Conservation (phyloP, 2,797 vertebrate genomes). For the Graptemys geographica region DNA sequence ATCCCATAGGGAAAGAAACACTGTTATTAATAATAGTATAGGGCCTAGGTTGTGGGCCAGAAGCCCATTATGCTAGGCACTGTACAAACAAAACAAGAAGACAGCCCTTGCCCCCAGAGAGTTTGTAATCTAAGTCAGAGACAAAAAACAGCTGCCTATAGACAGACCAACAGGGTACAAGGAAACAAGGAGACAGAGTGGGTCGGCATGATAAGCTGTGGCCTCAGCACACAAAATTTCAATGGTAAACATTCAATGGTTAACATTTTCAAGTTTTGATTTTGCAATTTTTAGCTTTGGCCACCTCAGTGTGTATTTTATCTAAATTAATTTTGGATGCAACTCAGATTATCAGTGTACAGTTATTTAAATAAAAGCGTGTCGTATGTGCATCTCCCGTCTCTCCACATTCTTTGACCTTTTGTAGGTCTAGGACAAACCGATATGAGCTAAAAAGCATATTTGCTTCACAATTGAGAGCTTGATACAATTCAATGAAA, state of each 20-base stretch:
- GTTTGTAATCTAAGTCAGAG: neutral
- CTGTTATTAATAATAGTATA: neutral
- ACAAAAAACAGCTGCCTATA: neutral
- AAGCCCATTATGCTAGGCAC: neutral
- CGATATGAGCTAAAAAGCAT: neutral
- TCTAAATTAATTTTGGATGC: neutral
- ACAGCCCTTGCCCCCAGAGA: neutral
- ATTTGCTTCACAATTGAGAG: neutral
- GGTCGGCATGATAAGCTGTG: neutral
- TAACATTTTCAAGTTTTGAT: neutral
- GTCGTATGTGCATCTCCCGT: neutral
- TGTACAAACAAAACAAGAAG: neutral
- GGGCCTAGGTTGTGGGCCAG: neutral
- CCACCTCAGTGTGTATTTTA: neutral
- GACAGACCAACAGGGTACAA: neutral
- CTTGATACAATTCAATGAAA: neutral
- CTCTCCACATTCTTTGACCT: neutral
- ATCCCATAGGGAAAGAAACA: too few relatives aligned
- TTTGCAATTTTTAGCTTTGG: neutral
- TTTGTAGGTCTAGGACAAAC: neutral
- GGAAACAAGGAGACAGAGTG: neutral
- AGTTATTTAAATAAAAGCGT: neutral
- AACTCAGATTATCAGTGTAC: neutral
- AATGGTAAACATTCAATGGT: too few relatives aligned
- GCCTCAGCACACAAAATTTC: neutral